phyloP scores from a whole-genome alignment of 2,888 invertebrate genomes.

The Ennomos erosarius region DNA sequence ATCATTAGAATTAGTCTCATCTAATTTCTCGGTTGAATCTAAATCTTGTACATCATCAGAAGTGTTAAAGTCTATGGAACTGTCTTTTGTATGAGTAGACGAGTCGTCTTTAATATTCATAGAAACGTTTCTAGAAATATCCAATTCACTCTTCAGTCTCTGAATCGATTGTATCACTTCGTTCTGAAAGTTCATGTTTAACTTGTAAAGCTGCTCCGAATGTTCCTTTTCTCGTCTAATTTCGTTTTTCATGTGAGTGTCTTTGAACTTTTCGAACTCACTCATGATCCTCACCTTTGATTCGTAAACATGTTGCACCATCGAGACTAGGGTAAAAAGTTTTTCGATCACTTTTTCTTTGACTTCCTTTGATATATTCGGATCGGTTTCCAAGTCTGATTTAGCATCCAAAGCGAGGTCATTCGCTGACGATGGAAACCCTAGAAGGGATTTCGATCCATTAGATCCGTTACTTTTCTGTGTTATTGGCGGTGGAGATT shows the following conservation, averaged over 20 bases:
- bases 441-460: slow-evolving; percentile 67
- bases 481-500: slow-evolving; percentile 47
- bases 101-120: slow-evolving; percentile 51
- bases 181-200: slow-evolving; percentile 79
- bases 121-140: slow-evolving; percentile 65
- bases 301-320: slow-evolving; percentile 79
- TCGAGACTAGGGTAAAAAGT: slow-evolving; percentile 72
- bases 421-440: slow-evolving; percentile 79
- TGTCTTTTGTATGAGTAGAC: slow-evolving; percentile 51
- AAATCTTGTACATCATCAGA: slow-evolving; percentile 44
- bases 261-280: slow-evolving; percentile 77
- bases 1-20: slow-evolving; percentile 40
- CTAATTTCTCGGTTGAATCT: slow-evolving; percentile 23
- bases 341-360: slow-evolving; percentile 79
- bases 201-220: slow-evolving; percentile 76
- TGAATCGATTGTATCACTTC: slow-evolving; percentile 78
- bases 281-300: slow-evolving; percentile 78
- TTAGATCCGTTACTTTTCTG: slow-evolving; percentile 51
- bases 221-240: slow-evolving; percentile 74
- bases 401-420: slow-evolving; percentile 78
- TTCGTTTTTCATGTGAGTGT: slow-evolving; percentile 74
- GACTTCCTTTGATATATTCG: slow-evolving; percentile 70
- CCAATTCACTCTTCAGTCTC: slow-evolving; percentile 73
- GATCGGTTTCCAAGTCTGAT: slow-evolving; percentile 77
- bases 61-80: slow-evolving; percentile 65